phyloP scores from a whole-genome alignment of 1,140 invertebrate genomes.

The Thrips palmi region DNA sequence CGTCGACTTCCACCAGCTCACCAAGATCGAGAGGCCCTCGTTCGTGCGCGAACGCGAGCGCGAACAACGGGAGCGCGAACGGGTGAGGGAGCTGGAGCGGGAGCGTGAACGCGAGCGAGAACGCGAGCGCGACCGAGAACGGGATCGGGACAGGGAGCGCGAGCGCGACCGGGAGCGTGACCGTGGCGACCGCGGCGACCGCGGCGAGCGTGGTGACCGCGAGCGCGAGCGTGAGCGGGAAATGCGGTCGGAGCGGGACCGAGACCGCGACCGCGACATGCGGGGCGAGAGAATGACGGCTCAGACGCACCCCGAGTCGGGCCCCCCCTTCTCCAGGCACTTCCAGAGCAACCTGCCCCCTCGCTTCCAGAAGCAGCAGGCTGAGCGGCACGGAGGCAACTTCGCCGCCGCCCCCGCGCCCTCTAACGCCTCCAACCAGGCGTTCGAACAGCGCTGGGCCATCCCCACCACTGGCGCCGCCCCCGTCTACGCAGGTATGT shows the following conservation, averaged over 20 bases:
- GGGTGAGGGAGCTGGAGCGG: slow-evolving; percentile 25
- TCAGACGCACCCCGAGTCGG: slow-evolving; percentile 12
- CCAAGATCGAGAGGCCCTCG: too few relatives aligned
- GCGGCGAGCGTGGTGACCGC: background rate
- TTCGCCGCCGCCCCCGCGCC: slow-evolving; percentile 19
- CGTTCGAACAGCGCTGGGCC: slow-evolving; percentile 8
- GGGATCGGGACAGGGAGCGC: slow-evolving; percentile 23
- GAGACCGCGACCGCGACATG: slow-evolving; percentile 20
- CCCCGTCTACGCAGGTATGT: background rate
- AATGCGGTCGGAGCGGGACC: slow-evolving; percentile 22
- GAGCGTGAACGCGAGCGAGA: slow-evolving; percentile 10
- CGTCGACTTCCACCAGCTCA: slow-evolving; percentile 3
- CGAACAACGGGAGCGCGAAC: slow-evolving; percentile 20
- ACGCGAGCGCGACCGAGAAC: slow-evolving; percentile 11
- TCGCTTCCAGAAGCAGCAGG: slow-evolving; percentile 62
- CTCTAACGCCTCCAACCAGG: background rate
- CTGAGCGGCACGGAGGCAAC: slow-evolving; percentile 22
- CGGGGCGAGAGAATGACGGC: slow-evolving; percentile 9
- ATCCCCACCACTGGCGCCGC: background rate
- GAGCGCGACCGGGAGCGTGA: slow-evolving; percentile 15
- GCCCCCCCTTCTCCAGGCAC: slow-evolving; percentile 40
- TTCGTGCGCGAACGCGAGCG: too few relatives aligned
- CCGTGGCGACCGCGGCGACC: slow-evolving; percentile 3
- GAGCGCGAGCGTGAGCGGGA: slow-evolving; percentile 1
- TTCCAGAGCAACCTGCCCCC: slow-evolving; percentile 70